Conservation (phyloP, 2,797 vertebrate species). For the Calcarius lapponicus region DNA sequence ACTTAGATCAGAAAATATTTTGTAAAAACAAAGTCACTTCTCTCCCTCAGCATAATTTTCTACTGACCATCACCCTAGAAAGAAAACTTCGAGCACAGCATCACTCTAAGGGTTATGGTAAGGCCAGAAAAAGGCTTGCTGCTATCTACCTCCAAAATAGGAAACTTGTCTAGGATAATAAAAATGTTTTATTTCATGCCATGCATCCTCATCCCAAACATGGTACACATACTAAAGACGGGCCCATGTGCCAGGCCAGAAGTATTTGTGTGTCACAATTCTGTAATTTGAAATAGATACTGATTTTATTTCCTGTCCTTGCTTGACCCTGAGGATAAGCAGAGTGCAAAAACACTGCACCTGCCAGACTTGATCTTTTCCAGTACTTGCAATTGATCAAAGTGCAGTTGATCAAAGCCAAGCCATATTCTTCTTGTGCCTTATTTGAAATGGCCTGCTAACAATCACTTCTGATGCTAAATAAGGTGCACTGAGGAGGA, state of each 20-base stretch:
- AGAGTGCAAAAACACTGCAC: background rate
- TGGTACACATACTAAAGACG: background rate
- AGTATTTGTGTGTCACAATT: background rate
- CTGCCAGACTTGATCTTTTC: background rate
- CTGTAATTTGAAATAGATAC: background rate
- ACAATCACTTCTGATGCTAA: background rate
- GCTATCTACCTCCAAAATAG: background rate
- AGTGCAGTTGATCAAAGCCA: constrained; percentile 37
- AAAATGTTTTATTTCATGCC: background rate
- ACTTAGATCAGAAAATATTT: background rate
- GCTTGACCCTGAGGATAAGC: background rate
- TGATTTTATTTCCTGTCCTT: constrained; percentile 12
- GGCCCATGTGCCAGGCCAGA: background rate
- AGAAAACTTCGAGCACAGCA: background rate
- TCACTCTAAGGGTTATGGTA: background rate
- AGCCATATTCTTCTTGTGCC: background rate
- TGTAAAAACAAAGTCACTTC: background rate
- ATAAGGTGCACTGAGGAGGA: background rate
- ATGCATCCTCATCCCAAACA: background rate
- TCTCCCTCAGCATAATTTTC: background rate
- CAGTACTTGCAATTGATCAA: constrained; percentile 25
- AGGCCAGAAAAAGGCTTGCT: background rate
- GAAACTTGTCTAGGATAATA: background rate
- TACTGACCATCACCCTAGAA: background rate
- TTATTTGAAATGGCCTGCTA: background rate